phyloP scores from a whole-genome alignment of 2,888 invertebrate species.

The Rotaria socialis region DNA sequence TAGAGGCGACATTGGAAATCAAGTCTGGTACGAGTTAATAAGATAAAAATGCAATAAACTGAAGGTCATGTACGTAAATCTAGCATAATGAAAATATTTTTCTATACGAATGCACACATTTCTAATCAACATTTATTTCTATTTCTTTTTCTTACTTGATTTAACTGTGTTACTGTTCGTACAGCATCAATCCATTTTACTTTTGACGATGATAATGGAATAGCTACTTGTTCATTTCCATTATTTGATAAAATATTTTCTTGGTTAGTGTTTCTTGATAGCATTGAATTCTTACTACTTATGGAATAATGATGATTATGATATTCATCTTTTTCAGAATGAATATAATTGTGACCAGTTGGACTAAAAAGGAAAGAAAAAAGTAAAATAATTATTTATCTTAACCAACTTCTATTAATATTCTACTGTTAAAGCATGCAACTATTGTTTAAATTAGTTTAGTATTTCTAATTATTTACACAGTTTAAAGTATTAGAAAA shows the following conservation, averaged over 20 bases:
- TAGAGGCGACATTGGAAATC: not conserved
- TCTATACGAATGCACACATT: not conserved
- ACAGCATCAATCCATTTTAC: conserved; percentile 32
- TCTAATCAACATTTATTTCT: not conserved
- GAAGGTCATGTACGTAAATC: not conserved
- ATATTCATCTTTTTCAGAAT: not conserved
- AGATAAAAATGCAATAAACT: not conserved
- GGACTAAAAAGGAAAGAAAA: not conserved
- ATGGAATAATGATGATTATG: not conserved
- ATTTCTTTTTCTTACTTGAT: conserved; percentile 3
- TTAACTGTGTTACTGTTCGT: conserved; percentile 24
- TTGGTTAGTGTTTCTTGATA: not conserved
- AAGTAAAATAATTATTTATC: too few species aligned
- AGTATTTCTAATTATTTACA: too few species aligned
- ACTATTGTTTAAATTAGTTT: too few species aligned
- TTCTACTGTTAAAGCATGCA: too few species aligned
- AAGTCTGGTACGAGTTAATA: not conserved
- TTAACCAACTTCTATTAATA: too few species aligned
- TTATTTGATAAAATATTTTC: not conserved
- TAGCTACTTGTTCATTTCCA: not conserved
- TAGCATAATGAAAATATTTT: not conserved
- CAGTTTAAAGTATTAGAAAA: too few species aligned
- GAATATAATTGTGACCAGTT: not conserved
- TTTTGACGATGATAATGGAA: not conserved
- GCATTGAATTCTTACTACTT: not conserved